Conservation (phyloP, 2,888 invertebrate species). For the Rhagophthalmus giganteus region DNA sequence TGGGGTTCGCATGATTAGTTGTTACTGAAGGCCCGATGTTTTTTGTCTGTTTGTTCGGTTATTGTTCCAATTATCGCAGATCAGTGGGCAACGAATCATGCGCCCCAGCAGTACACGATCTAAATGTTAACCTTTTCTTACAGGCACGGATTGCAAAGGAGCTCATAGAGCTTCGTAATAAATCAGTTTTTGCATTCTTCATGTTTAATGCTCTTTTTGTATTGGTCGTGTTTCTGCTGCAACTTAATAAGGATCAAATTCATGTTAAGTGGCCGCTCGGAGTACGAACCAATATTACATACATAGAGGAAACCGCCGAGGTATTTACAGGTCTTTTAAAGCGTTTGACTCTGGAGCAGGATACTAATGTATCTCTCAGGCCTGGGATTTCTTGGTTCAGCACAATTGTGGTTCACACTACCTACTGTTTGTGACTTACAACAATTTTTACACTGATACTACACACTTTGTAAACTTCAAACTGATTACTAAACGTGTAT, state of each 20-base stretch:
- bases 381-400: constrained; percentile 40
- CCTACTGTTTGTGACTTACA: constrained; percentile 26
- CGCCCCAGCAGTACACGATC: constrained; percentile 63
- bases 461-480: constrained; percentile 7
- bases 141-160: constrained; percentile 88
- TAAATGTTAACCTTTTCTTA: constrained; percentile 53
- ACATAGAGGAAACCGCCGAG: constrained; percentile 90
- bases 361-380: constrained; percentile 50
- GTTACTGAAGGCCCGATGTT: constrained; percentile 12
- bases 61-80: constrained; percentile 9
- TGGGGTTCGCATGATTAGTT: constrained; percentile 42
- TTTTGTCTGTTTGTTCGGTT: constrained; percentile 2
- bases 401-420: constrained; percentile 25
- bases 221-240: constrained; percentile 97
- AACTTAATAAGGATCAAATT: constrained; percentile 97
- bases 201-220: constrained; percentile 99
- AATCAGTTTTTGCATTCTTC: constrained; percentile 96
- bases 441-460: constrained; percentile 11
- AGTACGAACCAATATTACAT: constrained; percentile 92
- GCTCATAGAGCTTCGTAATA: constrained; percentile 93
- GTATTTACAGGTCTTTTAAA: constrained; percentile 57
- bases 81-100: constrained; percentile 51
- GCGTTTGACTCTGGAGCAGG: constrained; percentile 39
- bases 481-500: background rate
- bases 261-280: constrained; percentile 97